Base-by-base conservation (phyloP, 2,113 vertebrate species). In the Ammospiza caudacuta region DNA sequence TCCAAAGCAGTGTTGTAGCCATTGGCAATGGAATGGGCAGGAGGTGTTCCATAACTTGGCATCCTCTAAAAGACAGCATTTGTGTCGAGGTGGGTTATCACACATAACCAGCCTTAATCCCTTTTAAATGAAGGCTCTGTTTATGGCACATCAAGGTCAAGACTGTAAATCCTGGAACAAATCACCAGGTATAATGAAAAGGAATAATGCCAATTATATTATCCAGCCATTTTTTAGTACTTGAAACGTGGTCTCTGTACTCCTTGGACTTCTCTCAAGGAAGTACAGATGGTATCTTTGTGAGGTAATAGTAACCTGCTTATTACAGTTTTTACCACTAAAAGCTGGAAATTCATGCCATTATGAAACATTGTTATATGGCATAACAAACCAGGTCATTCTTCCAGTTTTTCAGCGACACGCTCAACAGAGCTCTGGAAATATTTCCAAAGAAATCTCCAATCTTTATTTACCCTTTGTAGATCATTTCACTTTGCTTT, bases 141-240 rank as follows among this genome's bases (percentile, higher is more conserved):
- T 94, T 91, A 70, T 35, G 67, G 81, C 63, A 25, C 69, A 96
- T 85, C 84, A 92, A 94, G 89, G 87, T 94, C 91, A 76, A 67
- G 74, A 66, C 76, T 89, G 46, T 73, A 92, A 92, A 82, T 82
- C 67, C 89, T 37, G 6, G 84, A 94, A 94, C 70, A 95, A 94
- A 95, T 89, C 89, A 94, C 89, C 89, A 87, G 77, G 67, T 84
- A 89, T 95, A 92, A 95, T 91, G 94, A 91, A 89, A 96, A 91
- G 84, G 58, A 96, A 83, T 74, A 66, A 87, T 62, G 89, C 46
- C 74, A 91, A 4, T 92, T 89, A 72, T 25, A 69, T 92, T 95
- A 92, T 95, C 81, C 84, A 80, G 74, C 54, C 23, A 0, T 74
- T 88, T 88, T 83, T 92, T 44, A 67, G 59, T 35, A 27, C 61